Conservation (phyloP, 2,113 vertebrate genomes). For the Rhinolophus ferrumequinum region DNA sequence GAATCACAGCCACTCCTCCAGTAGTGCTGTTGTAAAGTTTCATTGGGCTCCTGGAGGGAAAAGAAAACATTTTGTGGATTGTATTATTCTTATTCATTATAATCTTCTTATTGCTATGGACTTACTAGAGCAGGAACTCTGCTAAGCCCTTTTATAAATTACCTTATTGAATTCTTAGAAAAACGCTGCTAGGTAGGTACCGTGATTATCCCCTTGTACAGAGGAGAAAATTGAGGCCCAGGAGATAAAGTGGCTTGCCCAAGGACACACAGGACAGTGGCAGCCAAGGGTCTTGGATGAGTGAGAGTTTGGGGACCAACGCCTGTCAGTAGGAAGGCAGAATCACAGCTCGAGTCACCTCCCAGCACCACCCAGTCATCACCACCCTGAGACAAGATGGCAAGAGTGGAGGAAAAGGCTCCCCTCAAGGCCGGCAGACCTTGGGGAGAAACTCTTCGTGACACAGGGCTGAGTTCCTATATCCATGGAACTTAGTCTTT, state of each 20-base stretch:
- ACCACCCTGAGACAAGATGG: fast-evolving
- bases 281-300: background rate
- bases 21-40: background rate
- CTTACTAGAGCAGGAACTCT: background rate
- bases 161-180: too few species aligned
- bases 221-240: background rate
- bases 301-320: background rate
- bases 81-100: background rate
- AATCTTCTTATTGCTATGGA: background rate
- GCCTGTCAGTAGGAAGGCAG: background rate
- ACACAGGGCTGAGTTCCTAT: fast-evolving
- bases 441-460: background rate
- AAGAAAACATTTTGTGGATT: too few species aligned
- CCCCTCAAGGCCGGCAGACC: fast-evolving
- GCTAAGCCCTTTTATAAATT: background rate
- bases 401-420: background rate
- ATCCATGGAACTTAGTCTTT: background rate
- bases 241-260: background rate
- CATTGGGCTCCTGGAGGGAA: background rate
- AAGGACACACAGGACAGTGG: background rate
- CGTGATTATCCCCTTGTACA: background rate
- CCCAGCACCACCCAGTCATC: too few species aligned
- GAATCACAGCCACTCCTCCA: background rate
- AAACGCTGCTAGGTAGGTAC: too few species aligned
- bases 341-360: too few species aligned